Base-by-base conservation (phyloP, 2,113 vertebrate species). In the Marmota monax region DNA sequence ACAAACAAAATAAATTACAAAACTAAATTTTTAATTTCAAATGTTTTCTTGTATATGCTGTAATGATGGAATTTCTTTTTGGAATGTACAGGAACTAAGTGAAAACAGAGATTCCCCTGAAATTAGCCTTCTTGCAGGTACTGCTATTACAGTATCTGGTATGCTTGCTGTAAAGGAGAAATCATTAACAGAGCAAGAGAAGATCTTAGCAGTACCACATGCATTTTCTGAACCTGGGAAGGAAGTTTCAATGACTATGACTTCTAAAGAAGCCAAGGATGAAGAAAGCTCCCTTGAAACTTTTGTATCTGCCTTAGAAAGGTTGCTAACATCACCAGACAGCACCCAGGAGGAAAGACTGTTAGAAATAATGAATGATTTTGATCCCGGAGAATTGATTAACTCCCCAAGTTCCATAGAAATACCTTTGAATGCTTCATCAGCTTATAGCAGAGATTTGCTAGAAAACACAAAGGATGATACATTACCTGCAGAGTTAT, bases 91-190 rank as follows among this genome's bases (percentile, higher is more conserved):
- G 96, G 91, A 88, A 93, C 94, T 96, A 92, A 93, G 42, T 96
- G 78, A 93, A 95, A 77, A 96, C 88, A 94, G 82, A 89, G 61
- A 88, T 1, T 94, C 69, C 95, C 79, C 96, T 96, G 97, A 98
- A 97, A 63, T 83, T 96, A 98, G 65, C 39, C 79, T 97, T 86
- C 95, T 56, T 42, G 95, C 95, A 2, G 78, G 65, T 86, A 63
- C 42, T 83, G 32, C 85, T 96, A 1, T 84, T 86, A 56, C 53
- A 82, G 92, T 61, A 63, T 58, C 78, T 76, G 82, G 45, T 61
- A 45, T 1, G 27, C 37, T 78, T 92, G 5, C 72, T 80, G 17
- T 70, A 65, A 90, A 98, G 78, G 73, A 96, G 37, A 39, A 85
- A n/a, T 92, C 34, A 27, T 5, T 85, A 86, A 29, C 0, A 9